Base-by-base conservation (phyloP, 2,888 invertebrate genomes). In the Pherbina coryleti region DNA sequence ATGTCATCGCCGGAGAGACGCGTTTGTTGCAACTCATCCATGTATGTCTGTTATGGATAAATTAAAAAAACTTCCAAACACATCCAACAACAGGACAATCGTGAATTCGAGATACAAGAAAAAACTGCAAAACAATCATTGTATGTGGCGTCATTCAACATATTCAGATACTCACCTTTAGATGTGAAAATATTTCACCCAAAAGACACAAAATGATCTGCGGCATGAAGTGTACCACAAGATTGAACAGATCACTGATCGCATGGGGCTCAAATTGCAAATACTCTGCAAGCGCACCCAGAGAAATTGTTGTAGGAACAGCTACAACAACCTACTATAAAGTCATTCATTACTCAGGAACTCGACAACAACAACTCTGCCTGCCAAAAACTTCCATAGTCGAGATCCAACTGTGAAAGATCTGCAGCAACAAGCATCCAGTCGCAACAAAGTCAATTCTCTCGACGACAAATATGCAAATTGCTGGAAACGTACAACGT, bases 391-490 rank as follows among this genome's bases (percentile, higher is more conserved):
- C 57, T 25, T 19, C n/a, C 8, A 22, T 19, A 22, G 19, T 19
- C 19, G 57, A 19, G 25, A 28, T 60, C 57, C 57, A 60, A 28
- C 57, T 28, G 57, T 60, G 57, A 60, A 8, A 22, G 57, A 28
- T 22, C 22, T 28, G 25, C 22, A 60, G 14, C 28, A 28, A 28
- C 9, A 60, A 14, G 25, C 19, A 28, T 60, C 57, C 22, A 44
- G 44, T 44, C 44, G 14, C 14, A 44, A 44, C 44, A 44, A 44
- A 44, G 44, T 44, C 44, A 44, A 44, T 44, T 11, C 44, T 44
- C 11, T 44, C 11, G 44, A 44, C 57, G 57, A 80, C 77, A 76
- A 81, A 81, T 80, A 82, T 82, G 81, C 81, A 82, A 82, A 82
- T 82, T 76, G 73, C 55, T 37, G 67, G 71, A 57, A 77, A 77